Evolutionary conservation across 2,797 vertebrate genomes (phyloP).

Genomic region (Loriculus beryllinus): DNA sequence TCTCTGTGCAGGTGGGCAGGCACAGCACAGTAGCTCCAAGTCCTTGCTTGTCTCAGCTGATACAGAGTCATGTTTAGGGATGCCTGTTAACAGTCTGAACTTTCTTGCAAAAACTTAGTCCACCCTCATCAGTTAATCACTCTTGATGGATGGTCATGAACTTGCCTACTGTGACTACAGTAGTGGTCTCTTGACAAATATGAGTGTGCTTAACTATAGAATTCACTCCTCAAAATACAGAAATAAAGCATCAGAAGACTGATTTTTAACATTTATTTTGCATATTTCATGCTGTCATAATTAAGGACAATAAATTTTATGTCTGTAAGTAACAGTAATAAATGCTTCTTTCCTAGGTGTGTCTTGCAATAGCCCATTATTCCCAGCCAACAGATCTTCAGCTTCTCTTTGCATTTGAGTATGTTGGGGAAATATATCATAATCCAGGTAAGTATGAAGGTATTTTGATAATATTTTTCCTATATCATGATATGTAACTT

Average conservation of each 20-base stretch:
- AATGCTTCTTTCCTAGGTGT: constrained; percentile 83
- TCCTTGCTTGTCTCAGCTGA: background rate
- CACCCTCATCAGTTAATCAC: background rate
- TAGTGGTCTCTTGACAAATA: background rate
- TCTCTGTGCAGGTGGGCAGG: background rate
- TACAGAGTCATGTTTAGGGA: background rate
- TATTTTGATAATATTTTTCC: constrained; percentile 21
- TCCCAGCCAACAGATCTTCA: constrained; percentile 95
- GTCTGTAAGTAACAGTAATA: background rate
- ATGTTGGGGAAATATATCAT: constrained; percentile 88
- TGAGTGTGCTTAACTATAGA: background rate
- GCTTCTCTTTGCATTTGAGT: constrained; percentile 97
- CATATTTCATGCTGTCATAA: background rate
- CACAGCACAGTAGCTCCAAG: background rate
- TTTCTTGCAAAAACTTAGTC: background rate
- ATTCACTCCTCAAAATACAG: background rate
- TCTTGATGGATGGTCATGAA: background rate
- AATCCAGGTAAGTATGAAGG: constrained; percentile 77
- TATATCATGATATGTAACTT: background rate
- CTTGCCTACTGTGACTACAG: background rate
- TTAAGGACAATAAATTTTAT: background rate
- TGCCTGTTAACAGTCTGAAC: background rate
- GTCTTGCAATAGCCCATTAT: constrained; percentile 97
- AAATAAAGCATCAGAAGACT: background rate
- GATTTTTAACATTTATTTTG: background rate